Evolutionary conservation across 2,888 invertebrate genomes (phyloP).

Genomic region (Entomobrya multifasciata): DNA sequence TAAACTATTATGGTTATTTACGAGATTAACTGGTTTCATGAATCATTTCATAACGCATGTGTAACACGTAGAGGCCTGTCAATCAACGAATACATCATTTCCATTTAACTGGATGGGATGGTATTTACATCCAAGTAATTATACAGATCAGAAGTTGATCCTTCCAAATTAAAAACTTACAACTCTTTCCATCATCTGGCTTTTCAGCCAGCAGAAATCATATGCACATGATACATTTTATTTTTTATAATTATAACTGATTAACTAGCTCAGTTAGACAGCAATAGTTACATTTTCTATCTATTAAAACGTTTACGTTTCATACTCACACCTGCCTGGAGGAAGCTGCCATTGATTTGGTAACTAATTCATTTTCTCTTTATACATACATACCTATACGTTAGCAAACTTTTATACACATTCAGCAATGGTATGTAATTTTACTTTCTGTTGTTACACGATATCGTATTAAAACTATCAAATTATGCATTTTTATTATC

Average conservation of each 20-base stretch:
- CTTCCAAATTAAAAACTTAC: not conserved
- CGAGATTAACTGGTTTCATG: too few relatives aligned
- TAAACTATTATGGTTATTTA: too few relatives aligned
- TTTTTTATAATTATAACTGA: not conserved
- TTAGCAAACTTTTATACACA: not conserved
- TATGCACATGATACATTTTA: not conserved
- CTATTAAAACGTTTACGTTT: too few relatives aligned
- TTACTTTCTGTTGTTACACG: not conserved
- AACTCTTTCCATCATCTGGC: not conserved
- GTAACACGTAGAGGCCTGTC: not conserved
- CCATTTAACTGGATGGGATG: not conserved
- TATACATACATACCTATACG: not conserved
- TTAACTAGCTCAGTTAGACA: too few relatives aligned
- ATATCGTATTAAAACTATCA: not conserved
- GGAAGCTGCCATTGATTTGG: conserved; percentile 9
- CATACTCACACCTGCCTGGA: not conserved
- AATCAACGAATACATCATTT: conserved; percentile 7
- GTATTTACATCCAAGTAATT: not conserved
- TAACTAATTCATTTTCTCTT: not conserved
- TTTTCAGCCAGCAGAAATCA: too few relatives aligned
- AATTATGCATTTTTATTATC: not conserved
- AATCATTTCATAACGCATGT: not conserved
- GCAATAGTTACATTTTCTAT: too few relatives aligned
- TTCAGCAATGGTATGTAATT: not conserved
- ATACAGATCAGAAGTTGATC: not conserved